Conservation (phyloP, 2,797 vertebrate species). For the Squalus acanthias region DNA sequence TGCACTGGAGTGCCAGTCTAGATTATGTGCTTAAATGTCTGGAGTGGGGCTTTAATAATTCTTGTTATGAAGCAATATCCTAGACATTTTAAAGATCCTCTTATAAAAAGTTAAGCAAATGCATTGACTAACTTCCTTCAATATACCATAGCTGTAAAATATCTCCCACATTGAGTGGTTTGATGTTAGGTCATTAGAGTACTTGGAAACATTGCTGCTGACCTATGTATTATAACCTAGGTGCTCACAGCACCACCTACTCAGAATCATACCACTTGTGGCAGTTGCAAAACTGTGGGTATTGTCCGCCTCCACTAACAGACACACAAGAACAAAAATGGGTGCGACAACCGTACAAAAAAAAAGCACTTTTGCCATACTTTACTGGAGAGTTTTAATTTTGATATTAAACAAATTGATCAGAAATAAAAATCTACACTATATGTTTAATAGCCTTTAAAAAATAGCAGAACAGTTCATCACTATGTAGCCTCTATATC, state of each 20-base stretch:
- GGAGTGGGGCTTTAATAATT: background rate
- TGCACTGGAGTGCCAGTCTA: background rate
- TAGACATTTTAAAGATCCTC: background rate
- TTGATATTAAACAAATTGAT: background rate
- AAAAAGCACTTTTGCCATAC: background rate
- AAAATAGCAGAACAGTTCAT: background rate
- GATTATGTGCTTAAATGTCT: background rate
- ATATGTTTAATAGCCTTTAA: background rate
- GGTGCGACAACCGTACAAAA: background rate
- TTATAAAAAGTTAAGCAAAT: background rate
- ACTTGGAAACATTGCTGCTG: conserved; percentile 28
- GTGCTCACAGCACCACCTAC: conserved; percentile 19
- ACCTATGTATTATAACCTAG: conserved; percentile 11
- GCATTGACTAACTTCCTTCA: background rate
- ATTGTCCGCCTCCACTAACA: conserved; percentile 33
- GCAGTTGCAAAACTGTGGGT: conserved; percentile 36
- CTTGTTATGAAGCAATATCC: background rate
- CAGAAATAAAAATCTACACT: background rate
- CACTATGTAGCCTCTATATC: background rate
- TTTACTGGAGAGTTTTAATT: background rate
- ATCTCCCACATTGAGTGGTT: background rate
- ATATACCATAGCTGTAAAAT: background rate
- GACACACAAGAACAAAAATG: background rate
- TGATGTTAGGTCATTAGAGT: background rate
- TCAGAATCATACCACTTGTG: conserved; percentile 22